Evolutionary conservation across 53 echinoderm and acorn worm genomes (phyloP), one percentile per base, ranked within the genome.

Genomic region (Paracentrotus lividus): DNA sequence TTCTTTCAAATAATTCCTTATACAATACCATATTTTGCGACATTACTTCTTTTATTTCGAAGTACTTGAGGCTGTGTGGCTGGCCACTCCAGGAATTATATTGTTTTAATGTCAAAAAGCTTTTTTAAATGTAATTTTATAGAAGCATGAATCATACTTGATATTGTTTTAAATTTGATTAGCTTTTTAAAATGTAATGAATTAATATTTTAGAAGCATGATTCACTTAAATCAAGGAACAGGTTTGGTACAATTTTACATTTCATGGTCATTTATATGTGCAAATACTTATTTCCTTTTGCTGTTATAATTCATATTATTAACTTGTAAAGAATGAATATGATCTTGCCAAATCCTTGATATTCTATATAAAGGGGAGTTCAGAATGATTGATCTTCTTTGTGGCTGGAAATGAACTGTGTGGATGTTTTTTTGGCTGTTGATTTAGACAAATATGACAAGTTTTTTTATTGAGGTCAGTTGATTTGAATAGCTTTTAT

Each of bases 291-390:
- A n/a, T n/a, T n/a, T n/a, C n/a, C n/a, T n/a, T n/a, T n/a, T n/a
- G n/a, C n/a, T n/a, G n/a, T n/a, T n/a, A n/a, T n/a, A 8, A 8
- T 36, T 7, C 27, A 72, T 9, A 23, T 43, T 34, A 77, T 77
- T 52, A 21, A 26, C 81, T 45, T 47, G 13, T 44, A 47, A 47
- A 47, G 81, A 81, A 40, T 38, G 12, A 2, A 40, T 77, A 15
- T n/a, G 81, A 47, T 81, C 81, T 40, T 81, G 81, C 81, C 44
- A 81, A 44, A 81, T 24, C 81, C 44, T 21, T 47, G 26, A 24
- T n/a, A n/a, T 42, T 76, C 26, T 81, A 45, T 47, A 24, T 9
- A 24, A 23, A 24, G 77, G 77, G 4, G 8, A 44, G 21, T 14
- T 14, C 24, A 43, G 42, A 42, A 1, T 14, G 24, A 42, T 77